Conservation (phyloP, 2,113 vertebrate species). For the Centrocercus urophasianus region DNA sequence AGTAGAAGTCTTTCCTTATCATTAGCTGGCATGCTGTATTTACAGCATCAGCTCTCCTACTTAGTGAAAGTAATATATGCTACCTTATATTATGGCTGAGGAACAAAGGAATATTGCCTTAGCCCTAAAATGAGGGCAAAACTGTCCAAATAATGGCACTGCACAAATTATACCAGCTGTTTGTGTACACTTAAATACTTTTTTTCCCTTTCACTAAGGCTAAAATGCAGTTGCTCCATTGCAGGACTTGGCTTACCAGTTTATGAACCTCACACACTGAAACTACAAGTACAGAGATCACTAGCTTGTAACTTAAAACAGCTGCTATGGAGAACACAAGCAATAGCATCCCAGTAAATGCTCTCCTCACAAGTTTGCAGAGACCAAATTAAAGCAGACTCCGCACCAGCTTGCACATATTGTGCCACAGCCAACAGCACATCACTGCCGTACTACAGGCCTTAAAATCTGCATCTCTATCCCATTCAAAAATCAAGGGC, state of each 20-base stretch:
- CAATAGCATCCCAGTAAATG: not conserved
- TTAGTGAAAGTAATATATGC: not conserved
- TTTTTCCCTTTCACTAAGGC: not conserved
- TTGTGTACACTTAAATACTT: not conserved
- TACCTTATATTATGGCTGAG: slow-evolving; percentile 11
- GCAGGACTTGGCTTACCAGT: not conserved
- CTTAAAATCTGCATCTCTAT: not conserved
- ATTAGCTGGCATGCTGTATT: slow-evolving; percentile 16
- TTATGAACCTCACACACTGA: not conserved
- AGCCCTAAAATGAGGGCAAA: not conserved
- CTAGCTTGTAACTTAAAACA: not conserved
- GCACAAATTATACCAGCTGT: not conserved
- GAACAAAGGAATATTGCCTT: not conserved
- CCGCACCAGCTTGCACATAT: not conserved
- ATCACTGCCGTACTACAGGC: not conserved
- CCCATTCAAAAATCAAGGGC: not conserved
- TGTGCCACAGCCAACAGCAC: not conserved
- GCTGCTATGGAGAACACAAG: not conserved
- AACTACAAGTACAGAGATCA: not conserved
- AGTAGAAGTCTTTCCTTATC: not conserved
- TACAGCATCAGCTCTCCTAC: not conserved
- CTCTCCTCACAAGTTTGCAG: not conserved
- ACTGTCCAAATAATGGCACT: not conserved
- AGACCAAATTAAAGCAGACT: not conserved
- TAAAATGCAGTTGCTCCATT: not conserved